Conservation (phyloP, 2,797 vertebrate genomes). For the Oreonectes daqikongensis region DNA sequence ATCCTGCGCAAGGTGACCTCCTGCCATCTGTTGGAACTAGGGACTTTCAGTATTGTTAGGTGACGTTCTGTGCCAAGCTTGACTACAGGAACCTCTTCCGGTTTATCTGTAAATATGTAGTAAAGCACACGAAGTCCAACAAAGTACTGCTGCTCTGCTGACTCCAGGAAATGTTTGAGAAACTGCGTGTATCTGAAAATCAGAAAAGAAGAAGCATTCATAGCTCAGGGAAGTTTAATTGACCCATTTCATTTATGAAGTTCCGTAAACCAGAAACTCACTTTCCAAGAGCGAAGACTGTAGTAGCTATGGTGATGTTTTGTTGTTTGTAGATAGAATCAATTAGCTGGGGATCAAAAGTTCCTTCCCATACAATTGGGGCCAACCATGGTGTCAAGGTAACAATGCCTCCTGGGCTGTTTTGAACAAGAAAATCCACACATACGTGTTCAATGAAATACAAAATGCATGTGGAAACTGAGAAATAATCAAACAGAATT, state of each 20-base stretch:
- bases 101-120: constrained; percentile 69
- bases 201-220: not conserved
- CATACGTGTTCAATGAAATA: constrained; percentile 17
- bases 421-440: not conserved
- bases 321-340: constrained; percentile 62
- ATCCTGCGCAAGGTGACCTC: constrained; percentile 68
- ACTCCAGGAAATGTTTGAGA: constrained; percentile 61
- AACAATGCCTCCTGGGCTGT: constrained; percentile 67
- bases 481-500: too few species aligned
- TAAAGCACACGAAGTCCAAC: constrained; percentile 64
- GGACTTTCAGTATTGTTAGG: constrained; percentile 13
- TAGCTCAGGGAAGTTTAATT: not conserved
- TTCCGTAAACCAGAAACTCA: constrained; percentile 36
- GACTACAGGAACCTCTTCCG: not conserved
- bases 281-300: constrained; percentile 71
- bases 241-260: not conserved
- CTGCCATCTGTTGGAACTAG: constrained; percentile 63
- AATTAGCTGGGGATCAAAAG: constrained; percentile 67
- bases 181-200: constrained; percentile 65
- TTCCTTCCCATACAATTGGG: constrained; percentile 73
- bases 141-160: constrained; percentile 71
- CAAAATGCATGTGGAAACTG: not conserved
- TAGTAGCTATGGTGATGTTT: constrained; percentile 72
- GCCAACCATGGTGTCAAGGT: constrained; percentile 70
- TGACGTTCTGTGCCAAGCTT: constrained; percentile 36